Evolutionary conservation across 30 jellyfish, hydroid and myxozoan genomes (phyloP).

Genomic region (Nemopilema nomurai): DNA sequence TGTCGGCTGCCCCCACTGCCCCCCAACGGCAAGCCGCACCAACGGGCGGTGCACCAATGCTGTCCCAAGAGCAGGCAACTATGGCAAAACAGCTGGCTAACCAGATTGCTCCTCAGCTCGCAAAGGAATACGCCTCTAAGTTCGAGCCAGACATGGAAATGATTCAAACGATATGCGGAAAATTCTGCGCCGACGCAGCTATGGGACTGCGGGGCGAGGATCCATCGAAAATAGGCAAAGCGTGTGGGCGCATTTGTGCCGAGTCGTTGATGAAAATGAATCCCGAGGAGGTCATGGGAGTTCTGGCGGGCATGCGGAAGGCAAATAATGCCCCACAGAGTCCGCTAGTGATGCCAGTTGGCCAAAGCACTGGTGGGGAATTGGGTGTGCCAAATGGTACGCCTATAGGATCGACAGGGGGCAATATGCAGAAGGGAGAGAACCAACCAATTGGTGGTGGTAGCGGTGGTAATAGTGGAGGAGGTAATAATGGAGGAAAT

Average conservation of each 20-base stretch:
- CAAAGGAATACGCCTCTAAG: constrained; percentile 71
- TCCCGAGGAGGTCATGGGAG: constrained; percentile 79
- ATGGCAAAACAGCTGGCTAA: constrained; percentile 77
- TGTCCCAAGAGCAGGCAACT: constrained; percentile 56
- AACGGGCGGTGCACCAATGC: constrained; percentile 34
- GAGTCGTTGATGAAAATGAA: constrained; percentile 69
- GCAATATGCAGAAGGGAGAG: constrained; percentile 23
- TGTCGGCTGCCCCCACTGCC: constrained; percentile 21
- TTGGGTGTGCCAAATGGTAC: constrained; percentile 6
- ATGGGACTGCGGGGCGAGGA: constrained; percentile 54
- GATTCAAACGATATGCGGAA: constrained; percentile 79
- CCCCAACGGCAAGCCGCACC: constrained; percentile 38
- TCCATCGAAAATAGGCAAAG: constrained; percentile 72
- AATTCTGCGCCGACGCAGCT: constrained; percentile 78
- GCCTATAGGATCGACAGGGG: constrained; percentile 32
- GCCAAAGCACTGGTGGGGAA: constrained; percentile 3
- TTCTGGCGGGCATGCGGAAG: constrained; percentile 49
- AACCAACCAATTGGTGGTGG: constrained; percentile 38
- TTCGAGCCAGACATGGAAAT: constrained; percentile 86
- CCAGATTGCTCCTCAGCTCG: constrained; percentile 81
- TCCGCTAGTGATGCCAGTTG: constrained; percentile 15
- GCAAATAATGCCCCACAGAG: constrained; percentile 36
- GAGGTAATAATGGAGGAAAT: constrained; percentile 34
- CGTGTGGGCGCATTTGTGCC: constrained; percentile 88
- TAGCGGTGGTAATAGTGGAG: constrained; percentile 27